These are phyloP conservation scores for Xenops minutus DNA, from an alignment of 2,797 vertebrate genomes.

Conservation along the genomic window DNA sequence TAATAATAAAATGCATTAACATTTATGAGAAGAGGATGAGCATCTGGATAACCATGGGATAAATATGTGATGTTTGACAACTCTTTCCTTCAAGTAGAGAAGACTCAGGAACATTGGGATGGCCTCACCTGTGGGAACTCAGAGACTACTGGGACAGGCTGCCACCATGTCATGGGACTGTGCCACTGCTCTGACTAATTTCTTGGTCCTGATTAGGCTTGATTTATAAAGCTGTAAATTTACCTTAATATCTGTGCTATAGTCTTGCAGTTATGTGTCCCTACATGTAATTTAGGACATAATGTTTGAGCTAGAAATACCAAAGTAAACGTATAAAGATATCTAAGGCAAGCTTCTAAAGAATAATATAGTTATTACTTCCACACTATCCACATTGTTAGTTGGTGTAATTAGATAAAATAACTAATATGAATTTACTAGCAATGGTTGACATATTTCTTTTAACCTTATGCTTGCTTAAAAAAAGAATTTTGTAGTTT, in stretches of 20 bases:
- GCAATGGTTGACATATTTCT: background rate
- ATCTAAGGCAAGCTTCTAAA: background rate
- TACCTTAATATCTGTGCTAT: background rate
- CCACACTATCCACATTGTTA: background rate
- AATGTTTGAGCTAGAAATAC: background rate
- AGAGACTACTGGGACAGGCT: background rate
- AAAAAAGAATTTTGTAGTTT: constrained; percentile 28
- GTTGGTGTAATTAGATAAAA: background rate
- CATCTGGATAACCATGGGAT: background rate
- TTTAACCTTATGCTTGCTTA: background rate
- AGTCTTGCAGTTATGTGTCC: background rate
- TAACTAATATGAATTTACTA: background rate
- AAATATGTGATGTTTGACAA: background rate
- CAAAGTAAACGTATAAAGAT: background rate
- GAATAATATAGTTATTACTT: background rate
- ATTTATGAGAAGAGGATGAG: background rate
- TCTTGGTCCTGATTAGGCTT: background rate
- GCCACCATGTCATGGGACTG: background rate
- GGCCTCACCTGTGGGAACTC: background rate
- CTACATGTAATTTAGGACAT: background rate
- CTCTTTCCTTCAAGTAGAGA: background rate
- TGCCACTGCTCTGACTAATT: background rate
- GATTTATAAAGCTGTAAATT: background rate
- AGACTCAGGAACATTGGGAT: fast-evolving
- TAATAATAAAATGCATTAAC: background rate